Conservation (phyloP, 2,113 vertebrate genomes). For the Tetrao urogallus region DNA sequence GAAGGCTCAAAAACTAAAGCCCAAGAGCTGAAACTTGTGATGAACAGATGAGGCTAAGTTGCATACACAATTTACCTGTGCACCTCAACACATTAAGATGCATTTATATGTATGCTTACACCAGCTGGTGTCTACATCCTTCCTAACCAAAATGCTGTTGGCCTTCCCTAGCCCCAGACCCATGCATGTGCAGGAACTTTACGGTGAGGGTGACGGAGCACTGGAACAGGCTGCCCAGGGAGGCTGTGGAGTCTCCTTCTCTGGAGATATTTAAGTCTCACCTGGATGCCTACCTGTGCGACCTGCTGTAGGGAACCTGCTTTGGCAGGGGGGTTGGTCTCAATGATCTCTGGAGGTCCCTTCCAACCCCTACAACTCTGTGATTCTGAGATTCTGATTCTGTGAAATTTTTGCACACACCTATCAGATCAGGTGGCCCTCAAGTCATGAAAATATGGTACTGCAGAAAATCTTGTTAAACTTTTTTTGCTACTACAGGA, state of each 20-base stretch:
- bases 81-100: background rate
- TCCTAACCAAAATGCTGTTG: background rate
- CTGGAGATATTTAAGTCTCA: too few species aligned
- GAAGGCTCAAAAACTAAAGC: background rate
- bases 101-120: constrained; percentile 15
- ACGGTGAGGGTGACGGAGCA: too few species aligned
- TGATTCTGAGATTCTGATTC: too few species aligned
- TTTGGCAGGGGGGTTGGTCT: too few species aligned
- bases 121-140: constrained; percentile 28
- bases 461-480: background rate
- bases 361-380: too few species aligned
- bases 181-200: too few species aligned
- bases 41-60: constrained; percentile 21
- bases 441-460: background rate
- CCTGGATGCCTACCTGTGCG: too few species aligned
- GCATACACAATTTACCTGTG: constrained; percentile 1
- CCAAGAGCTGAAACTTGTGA: background rate
- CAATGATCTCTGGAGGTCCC: too few species aligned
- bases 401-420: background rate
- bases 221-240: too few species aligned
- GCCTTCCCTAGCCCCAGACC: background rate
- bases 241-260: too few species aligned
- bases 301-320: too few species aligned
- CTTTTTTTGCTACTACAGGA: background rate
- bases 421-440: background rate